A percentile compares a stretch with the other conserved stretches of the same genome.
Conservation (phyloP, 2,797 vertebrate species). For the Pseudochirops corinnae region DNA sequence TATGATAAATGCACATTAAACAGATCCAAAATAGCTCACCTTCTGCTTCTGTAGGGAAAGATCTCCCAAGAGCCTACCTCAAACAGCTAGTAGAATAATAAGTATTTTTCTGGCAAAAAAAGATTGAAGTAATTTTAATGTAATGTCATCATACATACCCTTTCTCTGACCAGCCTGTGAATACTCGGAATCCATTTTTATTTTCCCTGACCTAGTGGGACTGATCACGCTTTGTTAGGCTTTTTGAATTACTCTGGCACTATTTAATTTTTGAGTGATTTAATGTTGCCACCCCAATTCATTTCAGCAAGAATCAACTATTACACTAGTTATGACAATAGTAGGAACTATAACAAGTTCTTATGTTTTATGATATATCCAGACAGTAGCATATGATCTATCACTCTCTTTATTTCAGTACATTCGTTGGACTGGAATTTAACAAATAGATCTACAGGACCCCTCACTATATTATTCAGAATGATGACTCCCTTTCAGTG, state of each 20-base stretch:
- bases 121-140: neutral
- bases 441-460: fast-evolving
- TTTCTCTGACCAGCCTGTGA: neutral
- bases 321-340: neutral
- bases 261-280: neutral
- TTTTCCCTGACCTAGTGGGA: neutral
- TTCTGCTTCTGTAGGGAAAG: neutral
- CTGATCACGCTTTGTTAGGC: neutral
- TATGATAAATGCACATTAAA: neutral
- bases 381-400: neutral
- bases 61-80: neutral
- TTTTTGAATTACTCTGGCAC: neutral
- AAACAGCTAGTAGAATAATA: neutral
- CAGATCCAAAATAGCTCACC: neutral
- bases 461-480: neutral
- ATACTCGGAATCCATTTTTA: neutral
- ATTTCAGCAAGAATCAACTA: neutral
- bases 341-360: neutral
- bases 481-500: neutral
- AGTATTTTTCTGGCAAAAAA: neutral
- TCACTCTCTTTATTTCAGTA: neutral
- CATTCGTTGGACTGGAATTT: neutral
- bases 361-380: neutral
- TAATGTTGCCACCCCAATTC: neutral
- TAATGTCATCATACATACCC: neutral